These are phyloP conservation scores for Girardinus metallicus DNA, from an alignment of 2,797 vertebrate species.

Conservation along the genomic window DNA sequence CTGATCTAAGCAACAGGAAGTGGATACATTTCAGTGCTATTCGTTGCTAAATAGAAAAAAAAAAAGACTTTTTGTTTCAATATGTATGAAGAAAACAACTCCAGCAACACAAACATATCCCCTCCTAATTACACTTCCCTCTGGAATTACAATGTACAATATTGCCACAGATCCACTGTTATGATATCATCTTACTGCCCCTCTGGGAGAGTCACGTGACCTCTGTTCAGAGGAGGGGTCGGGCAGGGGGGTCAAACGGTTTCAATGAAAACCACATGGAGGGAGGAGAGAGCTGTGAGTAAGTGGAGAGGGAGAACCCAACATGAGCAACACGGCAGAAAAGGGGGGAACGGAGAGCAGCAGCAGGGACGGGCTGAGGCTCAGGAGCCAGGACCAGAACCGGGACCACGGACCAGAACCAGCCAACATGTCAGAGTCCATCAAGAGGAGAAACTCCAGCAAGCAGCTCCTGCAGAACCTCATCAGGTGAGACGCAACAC, in stretches of 20 bases:
- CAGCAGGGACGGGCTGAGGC: conserved; percentile 27
- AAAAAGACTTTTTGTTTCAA: not conserved
- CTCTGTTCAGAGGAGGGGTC: conserved; percentile 36
- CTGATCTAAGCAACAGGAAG: not conserved
- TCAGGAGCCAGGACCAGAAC: conserved; percentile 6
- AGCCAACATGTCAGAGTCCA: conserved; percentile 79
- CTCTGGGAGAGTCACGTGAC: conserved; percentile 77
- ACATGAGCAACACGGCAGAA: conserved; percentile 29
- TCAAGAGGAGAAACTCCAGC: conserved; percentile 83
- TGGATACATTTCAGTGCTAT: not conserved
- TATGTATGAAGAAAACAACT: not conserved
- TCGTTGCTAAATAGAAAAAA: not conserved
- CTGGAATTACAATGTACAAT: conserved; percentile 17
- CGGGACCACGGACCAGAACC: conserved; percentile 12
- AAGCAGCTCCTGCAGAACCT: conserved; percentile 87
- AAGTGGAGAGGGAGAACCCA: conserved; percentile 37
- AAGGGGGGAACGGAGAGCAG: conserved; percentile 39
- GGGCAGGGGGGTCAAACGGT: conserved; percentile 44
- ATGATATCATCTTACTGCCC: conserved; percentile 72
- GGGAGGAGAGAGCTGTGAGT: conserved; percentile 59
- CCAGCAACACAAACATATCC: not conserved
- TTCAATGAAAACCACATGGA: conserved; percentile 82
- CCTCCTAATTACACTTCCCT: not conserved
- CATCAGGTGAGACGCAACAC: conserved; percentile 83
- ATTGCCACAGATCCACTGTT: conserved; percentile 54